Evolutionary conservation across 1,140 invertebrate species (phyloP), one percentile per base, ranked within the genome.

Genomic region (Phortica variegata): DNA sequence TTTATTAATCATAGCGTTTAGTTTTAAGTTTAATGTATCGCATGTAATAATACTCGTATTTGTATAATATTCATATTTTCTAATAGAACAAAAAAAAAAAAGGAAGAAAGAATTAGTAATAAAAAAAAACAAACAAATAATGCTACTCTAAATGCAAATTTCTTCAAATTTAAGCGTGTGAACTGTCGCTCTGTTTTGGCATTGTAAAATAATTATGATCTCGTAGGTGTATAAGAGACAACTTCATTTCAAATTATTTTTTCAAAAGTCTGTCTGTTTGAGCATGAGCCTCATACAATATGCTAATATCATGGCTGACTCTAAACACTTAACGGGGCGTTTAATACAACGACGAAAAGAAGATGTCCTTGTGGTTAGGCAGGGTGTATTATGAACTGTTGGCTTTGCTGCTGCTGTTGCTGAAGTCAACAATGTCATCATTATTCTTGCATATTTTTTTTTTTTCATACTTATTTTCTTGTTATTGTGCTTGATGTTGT

Each of bases 401-500:
- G 16, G 16, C 40, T 40, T 36, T 36, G 20, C 34, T 17, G 16
- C 15, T 23, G 38, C 20, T 21, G 8, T 12, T 51, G 60, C 60
- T 68, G 63, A 61, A 68, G 63, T 68, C 61, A 69, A 70, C 65
- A 69, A 69, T 70, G 65, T 69, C 65, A 69, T 69, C 65, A 69
- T 69, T 69, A 69, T 69, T 69, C 65, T 60, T 69, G 65, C 61
- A 69, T 69, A 69, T 69, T 69, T 61, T 70, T 61, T 70, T 69
- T 68, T 69, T 6, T 21, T 36, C 12, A n/a, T n/a, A n/a, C 16
- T 36, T 36, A 8, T 36, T 36, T 5, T 36, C 13, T 36, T n/a
- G 12, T 36, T 36, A 6, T 36, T 36, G 12, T 10, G 5, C 23
- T 26, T 26, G 23, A 6, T 26, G 10, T 26, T 26, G 58, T 68